These are phyloP conservation scores for Gallinago undulata DNA, from an alignment of 2,113 vertebrate genomes.

Conservation along the genomic window DNA sequence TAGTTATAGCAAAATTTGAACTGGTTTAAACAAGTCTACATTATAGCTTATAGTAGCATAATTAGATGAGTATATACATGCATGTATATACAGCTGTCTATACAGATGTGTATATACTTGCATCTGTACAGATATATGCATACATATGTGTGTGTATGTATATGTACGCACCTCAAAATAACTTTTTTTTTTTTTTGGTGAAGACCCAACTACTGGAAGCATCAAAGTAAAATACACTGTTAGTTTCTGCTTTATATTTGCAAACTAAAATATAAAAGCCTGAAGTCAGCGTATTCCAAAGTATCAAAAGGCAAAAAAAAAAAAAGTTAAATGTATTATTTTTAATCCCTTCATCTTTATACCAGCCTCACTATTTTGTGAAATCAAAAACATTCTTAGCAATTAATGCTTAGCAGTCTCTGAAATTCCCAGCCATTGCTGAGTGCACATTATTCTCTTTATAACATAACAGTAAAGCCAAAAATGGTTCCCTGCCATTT, in stretches of 20 bases:
- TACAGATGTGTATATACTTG: not conserved
- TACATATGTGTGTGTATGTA: not conserved
- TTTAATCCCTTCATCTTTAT: not conserved
- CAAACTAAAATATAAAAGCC: not conserved
- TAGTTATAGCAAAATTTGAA: not conserved
- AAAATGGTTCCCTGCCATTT: not conserved
- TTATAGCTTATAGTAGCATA: not conserved
- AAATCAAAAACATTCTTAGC: not conserved
- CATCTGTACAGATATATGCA: not conserved
- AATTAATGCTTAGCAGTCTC: not conserved
- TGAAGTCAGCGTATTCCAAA: not conserved
- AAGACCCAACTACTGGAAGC: not conserved
- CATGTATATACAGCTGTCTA: not conserved
- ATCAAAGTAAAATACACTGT: not conserved
- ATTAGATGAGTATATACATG: not conserved
- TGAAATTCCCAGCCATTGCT: not conserved
- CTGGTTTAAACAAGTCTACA: not conserved
- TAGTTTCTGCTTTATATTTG: not conserved
- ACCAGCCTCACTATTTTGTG: not conserved
- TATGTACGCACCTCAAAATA: not conserved
- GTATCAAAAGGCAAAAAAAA: not conserved
- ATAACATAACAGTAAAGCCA: not conserved
- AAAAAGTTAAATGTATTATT: not conserved
- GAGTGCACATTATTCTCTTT: not conserved
- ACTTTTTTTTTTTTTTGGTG: not conserved